Percentiles rank a stretch among this genome's conserved stretches.
These are phyloP conservation scores for Volucella zonaria DNA, from an alignment of 2,888 invertebrate species.

Conservation along the genomic window DNA sequence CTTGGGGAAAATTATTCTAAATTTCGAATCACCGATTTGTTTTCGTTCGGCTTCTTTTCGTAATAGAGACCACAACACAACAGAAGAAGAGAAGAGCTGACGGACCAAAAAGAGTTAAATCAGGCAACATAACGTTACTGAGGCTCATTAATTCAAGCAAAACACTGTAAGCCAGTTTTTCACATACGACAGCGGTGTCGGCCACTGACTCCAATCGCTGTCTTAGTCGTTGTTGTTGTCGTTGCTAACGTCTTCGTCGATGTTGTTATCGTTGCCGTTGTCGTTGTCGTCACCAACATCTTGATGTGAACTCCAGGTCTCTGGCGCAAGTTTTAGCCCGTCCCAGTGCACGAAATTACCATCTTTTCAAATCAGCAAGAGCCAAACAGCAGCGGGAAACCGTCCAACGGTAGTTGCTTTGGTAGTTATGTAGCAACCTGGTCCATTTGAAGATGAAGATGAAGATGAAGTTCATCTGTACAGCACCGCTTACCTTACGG, in stretches of 20 bases:
- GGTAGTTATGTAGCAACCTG: constrained; percentile 34
- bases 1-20: constrained; percentile 16
- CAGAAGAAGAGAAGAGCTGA: background rate
- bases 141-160: constrained; percentile 54
- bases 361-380: constrained; percentile 37
- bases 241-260: too few relatives aligned
- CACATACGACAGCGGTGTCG: constrained; percentile 26
- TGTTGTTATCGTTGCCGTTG: background rate
- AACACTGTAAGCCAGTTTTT: constrained; percentile 45
- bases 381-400: constrained; percentile 35
- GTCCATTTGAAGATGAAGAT: constrained; percentile 39
- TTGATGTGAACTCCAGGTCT: constrained; percentile 56
- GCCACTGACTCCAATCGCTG: constrained; percentile 53
- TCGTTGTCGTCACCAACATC: constrained; percentile 30
- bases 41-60: background rate
- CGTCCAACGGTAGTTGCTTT: constrained; percentile 58
- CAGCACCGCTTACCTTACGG: constrained; percentile 22
- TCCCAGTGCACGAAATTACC: constrained; percentile 50
- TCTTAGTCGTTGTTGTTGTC: too few relatives aligned
- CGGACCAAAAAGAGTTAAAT: constrained; percentile 32
- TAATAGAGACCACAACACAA: constrained; percentile 12
- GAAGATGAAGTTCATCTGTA: constrained; percentile 55
- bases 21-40: constrained; percentile 42
- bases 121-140: constrained; percentile 51
- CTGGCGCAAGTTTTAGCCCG: background rate